Evolutionary conservation across 1,140 invertebrate species (phyloP), one percentile per base, ranked within the genome.

Genomic region (Luehdorfia chinensis): DNA sequence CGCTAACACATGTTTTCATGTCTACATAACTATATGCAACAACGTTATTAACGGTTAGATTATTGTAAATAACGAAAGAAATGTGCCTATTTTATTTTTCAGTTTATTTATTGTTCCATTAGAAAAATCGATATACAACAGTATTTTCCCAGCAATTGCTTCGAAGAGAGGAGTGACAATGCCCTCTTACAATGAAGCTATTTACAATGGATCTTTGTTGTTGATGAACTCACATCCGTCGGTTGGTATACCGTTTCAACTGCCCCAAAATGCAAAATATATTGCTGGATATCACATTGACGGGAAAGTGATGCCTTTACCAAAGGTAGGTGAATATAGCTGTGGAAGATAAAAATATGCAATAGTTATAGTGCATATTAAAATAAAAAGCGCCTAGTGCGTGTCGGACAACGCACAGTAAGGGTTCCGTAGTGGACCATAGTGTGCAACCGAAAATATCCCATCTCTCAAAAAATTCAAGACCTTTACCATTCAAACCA

Each of bases 211-310:
- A n/a, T 76, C 71, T 4, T 11, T 79, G 0, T 14, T 75, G 11
- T 32, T 76, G 0, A 2, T 72, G 0, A 75, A 72, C 14, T 66
- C 68, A 0, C 73, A 76, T 52, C 68, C 66, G 4, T 64, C 70
- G 0, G 55, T 68, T 6, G 72, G 68, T 4, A 61, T 56, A 2
- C 41, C 66, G 0, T 67, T 54, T 27, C 59, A 49, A 32, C 27
- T 76, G 1, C 70, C 75, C 4, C 66, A 70, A 25, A 78, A 65
- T 30, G 59, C 58, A 5, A 68, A 67, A 33, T 70, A 74, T 18
- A 46, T 78, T n/a, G 75, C 43, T 21, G 75, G 75, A 1, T 75
- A 66, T 14, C 75, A 78, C 32, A 64, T 75, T 4, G 61, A 65
- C 19, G 44, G 19, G 4, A 50, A 64, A 13, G 28, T 62, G 0